Conservation (phyloP, 2,113 vertebrate genomes). For the Aplodontia rufa region DNA sequence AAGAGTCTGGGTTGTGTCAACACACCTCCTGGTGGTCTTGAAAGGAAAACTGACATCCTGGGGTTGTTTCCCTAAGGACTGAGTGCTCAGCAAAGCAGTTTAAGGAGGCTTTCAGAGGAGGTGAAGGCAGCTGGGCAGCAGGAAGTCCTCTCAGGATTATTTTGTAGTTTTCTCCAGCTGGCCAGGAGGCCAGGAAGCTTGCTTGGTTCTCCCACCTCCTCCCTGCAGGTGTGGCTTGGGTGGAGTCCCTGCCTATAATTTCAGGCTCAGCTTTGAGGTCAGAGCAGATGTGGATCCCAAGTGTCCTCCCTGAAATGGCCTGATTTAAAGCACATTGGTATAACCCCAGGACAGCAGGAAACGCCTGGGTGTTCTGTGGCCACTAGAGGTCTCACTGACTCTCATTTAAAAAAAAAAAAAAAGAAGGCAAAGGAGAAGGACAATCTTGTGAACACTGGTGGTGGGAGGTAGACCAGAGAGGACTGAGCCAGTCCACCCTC, state of each 20-base stretch:
- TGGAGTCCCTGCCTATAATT: conserved; percentile 27
- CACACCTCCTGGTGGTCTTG: background rate
- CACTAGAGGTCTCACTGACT: conserved; percentile 81
- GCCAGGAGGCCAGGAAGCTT: background rate
- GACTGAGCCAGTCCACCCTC: background rate
- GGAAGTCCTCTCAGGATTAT: background rate
- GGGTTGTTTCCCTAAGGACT: background rate
- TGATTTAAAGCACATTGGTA: conserved; percentile 2
- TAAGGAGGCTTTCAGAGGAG: background rate
- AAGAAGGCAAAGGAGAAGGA: background rate
- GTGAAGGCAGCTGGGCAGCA: background rate
- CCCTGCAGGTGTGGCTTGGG: conserved; percentile 34
- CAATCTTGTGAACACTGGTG: background rate
- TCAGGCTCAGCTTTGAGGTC: conserved; percentile 30
- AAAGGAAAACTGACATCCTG: background rate
- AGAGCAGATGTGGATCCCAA: conserved; percentile 29
- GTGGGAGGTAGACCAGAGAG: background rate
- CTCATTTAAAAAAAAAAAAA: background rate
- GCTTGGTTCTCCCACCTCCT: background rate
- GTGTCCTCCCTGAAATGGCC: conserved; percentile 18
- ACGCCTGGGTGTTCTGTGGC: background rate
- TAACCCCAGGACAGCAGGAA: background rate
- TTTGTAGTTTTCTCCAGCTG: background rate
- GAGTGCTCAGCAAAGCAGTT: background rate
- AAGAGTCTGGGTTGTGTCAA: background rate